phyloP scores from a whole-genome alignment of 2,797 vertebrate genomes.

The Glyptemys insculpta region DNA sequence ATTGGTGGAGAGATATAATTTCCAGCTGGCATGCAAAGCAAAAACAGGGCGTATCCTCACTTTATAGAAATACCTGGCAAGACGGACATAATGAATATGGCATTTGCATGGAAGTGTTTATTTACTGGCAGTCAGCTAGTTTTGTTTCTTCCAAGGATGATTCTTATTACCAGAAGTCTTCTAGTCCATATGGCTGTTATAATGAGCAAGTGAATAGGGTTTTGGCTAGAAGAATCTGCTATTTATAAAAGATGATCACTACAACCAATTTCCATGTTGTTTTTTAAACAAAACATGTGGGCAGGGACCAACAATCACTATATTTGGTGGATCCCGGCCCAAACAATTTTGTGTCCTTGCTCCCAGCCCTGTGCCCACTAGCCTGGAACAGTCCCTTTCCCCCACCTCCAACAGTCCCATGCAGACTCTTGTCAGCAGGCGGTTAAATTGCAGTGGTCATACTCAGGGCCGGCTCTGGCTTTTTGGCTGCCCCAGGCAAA shows the following conservation, averaged over 20 bases:
- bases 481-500: no score
- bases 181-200: background rate
- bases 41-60: background rate
- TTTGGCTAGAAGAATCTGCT: background rate
- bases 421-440: background rate
- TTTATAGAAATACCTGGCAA: background rate
- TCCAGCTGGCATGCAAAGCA: background rate
- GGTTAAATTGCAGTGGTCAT: background rate
- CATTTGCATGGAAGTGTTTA: background rate
- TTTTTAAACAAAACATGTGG: background rate
- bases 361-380: background rate
- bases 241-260: background rate
- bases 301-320: background rate
- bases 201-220: background rate
- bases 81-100: background rate
- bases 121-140: background rate
- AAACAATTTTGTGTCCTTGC: background rate
- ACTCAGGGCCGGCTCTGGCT: no score
- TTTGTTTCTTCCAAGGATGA: background rate
- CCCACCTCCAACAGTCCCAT: background rate
- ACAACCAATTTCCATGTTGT: background rate
- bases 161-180: background rate
- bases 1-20: background rate
- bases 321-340: background rate
- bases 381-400: background rate